phyloP scores from a whole-genome alignment of 2,113 vertebrate genomes.

The Grantiella picta region DNA sequence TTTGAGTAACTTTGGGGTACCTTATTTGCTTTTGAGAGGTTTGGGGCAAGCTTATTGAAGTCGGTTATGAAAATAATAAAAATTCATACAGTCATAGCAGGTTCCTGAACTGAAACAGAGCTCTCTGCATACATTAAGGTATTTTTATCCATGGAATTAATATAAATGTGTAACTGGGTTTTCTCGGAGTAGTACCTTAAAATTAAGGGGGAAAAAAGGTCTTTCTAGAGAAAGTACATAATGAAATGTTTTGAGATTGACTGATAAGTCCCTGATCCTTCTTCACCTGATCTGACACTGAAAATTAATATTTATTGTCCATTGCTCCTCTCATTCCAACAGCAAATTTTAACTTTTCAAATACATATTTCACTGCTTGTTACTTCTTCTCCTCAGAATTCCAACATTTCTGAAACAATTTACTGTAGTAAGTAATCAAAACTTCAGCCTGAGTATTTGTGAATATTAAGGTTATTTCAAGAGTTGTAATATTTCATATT shows the following conservation, averaged over 20 bases:
- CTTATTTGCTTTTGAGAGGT: background rate
- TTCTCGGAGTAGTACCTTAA: background rate
- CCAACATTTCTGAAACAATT: background rate
- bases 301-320: background rate
- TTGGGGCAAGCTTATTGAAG: background rate
- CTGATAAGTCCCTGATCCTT: background rate
- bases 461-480: background rate
- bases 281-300: background rate
- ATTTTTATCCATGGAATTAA: background rate
- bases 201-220: background rate
- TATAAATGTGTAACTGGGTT: background rate
- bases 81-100: background rate
- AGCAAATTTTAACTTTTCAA: background rate
- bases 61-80: background rate
- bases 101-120: constrained; percentile 29
- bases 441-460: background rate
- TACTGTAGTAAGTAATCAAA: background rate
- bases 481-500: background rate
- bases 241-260: background rate
- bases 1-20: background rate
- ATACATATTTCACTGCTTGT: background rate
- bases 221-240: background rate
- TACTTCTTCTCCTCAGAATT: background rate
- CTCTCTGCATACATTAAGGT: background rate
- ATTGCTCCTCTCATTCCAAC: background rate